Base-by-base conservation (phyloP, 2,888 invertebrate genomes). In the Poecilus cupreus region DNA sequence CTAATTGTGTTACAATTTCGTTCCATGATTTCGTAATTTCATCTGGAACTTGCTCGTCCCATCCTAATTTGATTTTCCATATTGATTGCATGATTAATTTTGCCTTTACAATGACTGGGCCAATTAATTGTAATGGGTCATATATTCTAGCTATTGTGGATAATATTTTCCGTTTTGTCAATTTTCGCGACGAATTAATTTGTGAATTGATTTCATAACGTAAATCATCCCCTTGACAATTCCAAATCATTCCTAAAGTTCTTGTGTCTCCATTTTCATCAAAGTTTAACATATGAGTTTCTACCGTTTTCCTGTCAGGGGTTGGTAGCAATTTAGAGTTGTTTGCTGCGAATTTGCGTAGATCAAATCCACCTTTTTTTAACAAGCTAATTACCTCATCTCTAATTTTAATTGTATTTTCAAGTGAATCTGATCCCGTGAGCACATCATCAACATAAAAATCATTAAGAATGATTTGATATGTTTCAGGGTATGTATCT, bases 381-480 rank as follows among this genome's bases (percentile, higher is more conserved):
- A 72, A 39, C 2, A 39, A 16, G 1, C 3, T 3, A 18, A 22
- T 18, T 1, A 72, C 2, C 18, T 72, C 72, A n/a, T 18, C 1
- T 22, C 13, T 3, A 4, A 43, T 43, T 72, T 43, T 13, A 5
- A 39, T 3, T n/a, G 20, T 2, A 10, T 37, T 39, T 10, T 39
- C 72, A 2, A 43, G 11, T 10, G 16, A 6, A 72, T 72, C 39
- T 11, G 10, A 13, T 43, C 72, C 72, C 18, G 72, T 72, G 1
- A 72, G 8, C 22, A 72, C 10, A 16, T 72, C 72, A 18, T 72
- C 72, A 1, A 72, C 22, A 18, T 72, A 72, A n/a, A 72, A 72
- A 39, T 72, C 72, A 39, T 13, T 18, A 2, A 16, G 18, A 16
- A 72, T 4, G 6, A 72, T 39, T n/a, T 72, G n/a, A 11, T 2